Base-by-base conservation (phyloP, 2,888 invertebrate species). In the Amphipyra tragopoginis region DNA sequence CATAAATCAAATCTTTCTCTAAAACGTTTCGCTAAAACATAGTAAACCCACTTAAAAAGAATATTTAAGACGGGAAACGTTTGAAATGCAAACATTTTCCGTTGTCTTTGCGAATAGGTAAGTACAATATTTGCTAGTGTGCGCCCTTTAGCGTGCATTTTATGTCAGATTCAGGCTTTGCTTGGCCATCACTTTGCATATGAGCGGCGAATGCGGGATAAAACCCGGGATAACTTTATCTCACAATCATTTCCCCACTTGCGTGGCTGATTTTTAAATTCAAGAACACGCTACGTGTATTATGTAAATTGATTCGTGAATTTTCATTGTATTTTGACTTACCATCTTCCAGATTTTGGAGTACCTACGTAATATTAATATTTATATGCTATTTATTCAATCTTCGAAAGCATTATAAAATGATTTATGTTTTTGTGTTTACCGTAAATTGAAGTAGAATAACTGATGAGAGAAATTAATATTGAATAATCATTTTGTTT, bases 231-330 rank as follows among this genome's bases (percentile, higher is more conserved):
- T 90, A 89, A 89, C 85, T 86, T 89, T 86, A 86, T 87, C 82
- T 84, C 80, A 76, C 71, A 85, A 86, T 85, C 21, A 21, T 21
- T 21, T 21, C 85, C 82, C 80, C 81, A 84, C 85, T 86, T 84
- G 81, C 79, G 83, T 81, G 77, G 79, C 82, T 82, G 86, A 88
- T 88, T 90, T 90, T 90, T 84, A 89, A 89, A 91, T 86, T 88
- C 84, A 77, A 86, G 85, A 85, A 80, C 78, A 83, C 79, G 80
- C 77, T 76, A 81, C 84, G 84, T 85, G 85, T 86, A 85, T 87
- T 89, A 89, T 89, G 89, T 80, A 89, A 90, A 89, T 88, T 83
- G 84, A 87, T 86, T 85, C 82, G 67, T 72, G 83, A 86, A 83
- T 84, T 79, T 84, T 83, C 80, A 82, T 72, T 79, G 75, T 79